phyloP scores from a whole-genome alignment of 2,888 invertebrate genomes.

The Ischnus inquisitorius region DNA sequence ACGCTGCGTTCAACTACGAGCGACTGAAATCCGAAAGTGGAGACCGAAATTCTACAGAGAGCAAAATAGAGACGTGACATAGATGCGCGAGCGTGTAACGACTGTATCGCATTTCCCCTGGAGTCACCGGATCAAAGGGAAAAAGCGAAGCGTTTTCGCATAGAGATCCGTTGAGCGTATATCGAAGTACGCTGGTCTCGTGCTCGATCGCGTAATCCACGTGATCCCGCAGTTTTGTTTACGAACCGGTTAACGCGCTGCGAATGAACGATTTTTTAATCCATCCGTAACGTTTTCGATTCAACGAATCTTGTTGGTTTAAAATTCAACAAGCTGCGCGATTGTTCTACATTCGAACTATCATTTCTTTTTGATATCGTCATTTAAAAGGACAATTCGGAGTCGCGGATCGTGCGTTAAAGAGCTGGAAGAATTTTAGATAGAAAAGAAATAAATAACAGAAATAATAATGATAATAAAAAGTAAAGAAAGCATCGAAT shows the following conservation, averaged over 20 bases:
- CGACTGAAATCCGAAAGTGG: neutral
- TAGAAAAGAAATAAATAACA: neutral
- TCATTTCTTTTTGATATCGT: neutral
- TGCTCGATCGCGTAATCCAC: slow-evolving; percentile 51
- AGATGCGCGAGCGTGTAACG: slow-evolving; percentile 70
- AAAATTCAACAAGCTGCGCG: neutral
- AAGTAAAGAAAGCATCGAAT: neutral
- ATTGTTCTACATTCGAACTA: neutral
- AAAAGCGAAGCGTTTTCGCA: neutral
- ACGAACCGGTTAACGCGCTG: slow-evolving; percentile 47
- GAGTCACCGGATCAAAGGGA: slow-evolving; percentile 59
- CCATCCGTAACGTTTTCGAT: slow-evolving; percentile 43
- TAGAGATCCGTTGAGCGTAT: slow-evolving; percentile 22
- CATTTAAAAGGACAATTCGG: neutral
- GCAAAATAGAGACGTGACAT: slow-evolving; percentile 52
- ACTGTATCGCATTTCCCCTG: slow-evolving; percentile 76
- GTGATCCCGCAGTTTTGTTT: slow-evolving; percentile 49
- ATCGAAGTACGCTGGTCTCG: slow-evolving; percentile 44
- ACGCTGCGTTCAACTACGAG: too few species aligned
- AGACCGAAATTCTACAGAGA: slow-evolving; percentile 38
- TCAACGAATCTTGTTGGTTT: slow-evolving; percentile 19
- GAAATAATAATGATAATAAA: neutral
- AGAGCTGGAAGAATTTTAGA: neutral
- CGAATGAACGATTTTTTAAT: slow-evolving; percentile 40
- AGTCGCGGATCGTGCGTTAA: too few species aligned